A percentile compares a stretch with the other conserved stretches of the same genome.
These are phyloP conservation scores for Dolichotis patagonum DNA, from an alignment of 2,113 vertebrate genomes.

Conservation along the genomic window DNA sequence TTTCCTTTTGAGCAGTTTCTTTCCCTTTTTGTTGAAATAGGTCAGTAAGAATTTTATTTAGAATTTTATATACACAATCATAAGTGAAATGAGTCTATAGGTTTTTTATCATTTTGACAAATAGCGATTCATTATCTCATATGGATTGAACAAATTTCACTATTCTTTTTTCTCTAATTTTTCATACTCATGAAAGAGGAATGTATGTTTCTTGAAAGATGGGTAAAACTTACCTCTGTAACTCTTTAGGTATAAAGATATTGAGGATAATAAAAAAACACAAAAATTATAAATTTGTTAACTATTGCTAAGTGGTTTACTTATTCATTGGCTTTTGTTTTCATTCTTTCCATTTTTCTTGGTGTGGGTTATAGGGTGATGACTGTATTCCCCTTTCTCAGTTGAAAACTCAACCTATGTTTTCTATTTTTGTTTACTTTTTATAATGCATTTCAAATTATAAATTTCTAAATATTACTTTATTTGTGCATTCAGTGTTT, in stretches of 20 bases:
- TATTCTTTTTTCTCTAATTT: neutral
- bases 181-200: neutral
- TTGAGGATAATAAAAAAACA: neutral
- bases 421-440: neutral
- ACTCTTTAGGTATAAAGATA: neutral
- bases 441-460: neutral
- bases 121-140: neutral
- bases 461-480: neutral
- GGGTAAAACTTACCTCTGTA: neutral
- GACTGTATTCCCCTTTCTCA: neutral
- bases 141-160: neutral
- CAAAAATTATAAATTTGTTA: neutral
- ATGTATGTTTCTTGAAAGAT: neutral
- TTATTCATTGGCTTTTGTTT: neutral
- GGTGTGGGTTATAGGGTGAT: accelerated
- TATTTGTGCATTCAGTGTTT: neutral
- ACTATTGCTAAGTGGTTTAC: neutral
- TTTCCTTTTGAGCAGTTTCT: too few species aligned
- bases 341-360: neutral
- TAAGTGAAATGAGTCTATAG: neutral
- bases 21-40: neutral
- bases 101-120: neutral
- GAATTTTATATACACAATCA: neutral
- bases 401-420: neutral
- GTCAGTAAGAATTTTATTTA: neutral